A percentile compares a stretch with the other conserved stretches of the same genome.
Evolutionary conservation across 2,113 vertebrate genomes (phyloP).

Genomic region (Pelvicachromis taeniatus): DNA sequence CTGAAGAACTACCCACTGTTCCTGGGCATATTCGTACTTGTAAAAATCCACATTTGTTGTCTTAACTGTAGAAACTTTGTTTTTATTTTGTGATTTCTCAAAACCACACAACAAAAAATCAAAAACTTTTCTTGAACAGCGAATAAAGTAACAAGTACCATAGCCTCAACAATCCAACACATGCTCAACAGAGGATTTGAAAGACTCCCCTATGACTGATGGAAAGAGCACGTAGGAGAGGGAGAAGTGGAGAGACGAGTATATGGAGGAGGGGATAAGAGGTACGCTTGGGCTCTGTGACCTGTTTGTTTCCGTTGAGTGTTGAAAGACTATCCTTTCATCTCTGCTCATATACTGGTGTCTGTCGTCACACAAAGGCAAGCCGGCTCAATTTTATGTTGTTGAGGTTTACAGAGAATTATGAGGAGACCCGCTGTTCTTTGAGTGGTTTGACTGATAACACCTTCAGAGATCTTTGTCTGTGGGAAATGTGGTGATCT

Average conservation of each 20-base stretch:
- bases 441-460: constrained; percentile 59
- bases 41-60: not conserved
- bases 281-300: constrained; percentile 13
- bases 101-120: not conserved
- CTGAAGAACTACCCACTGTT: not conserved
- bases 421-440: constrained; percentile 14
- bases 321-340: constrained; percentile 61
- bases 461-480: constrained; percentile 32
- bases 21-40: not conserved
- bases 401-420: constrained; percentile 48
- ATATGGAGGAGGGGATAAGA: not conserved
- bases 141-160: not conserved
- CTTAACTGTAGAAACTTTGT: not conserved
- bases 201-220: constrained; percentile 52
- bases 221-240: constrained; percentile 24
- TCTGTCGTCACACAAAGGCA: constrained; percentile 46
- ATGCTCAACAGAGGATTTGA: constrained; percentile 47
- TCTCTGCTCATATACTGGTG: constrained; percentile 49
- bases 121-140: not conserved
- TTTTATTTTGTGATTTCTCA: not conserved
- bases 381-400: constrained; percentile 45
- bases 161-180: constrained; percentile 1
- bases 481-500: constrained; percentile 4
- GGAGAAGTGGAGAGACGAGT: not conserved
- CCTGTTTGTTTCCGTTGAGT: constrained; percentile 62